phyloP scores from a whole-genome alignment of 2,797 vertebrate genomes.

The Hybognathus amarus region DNA sequence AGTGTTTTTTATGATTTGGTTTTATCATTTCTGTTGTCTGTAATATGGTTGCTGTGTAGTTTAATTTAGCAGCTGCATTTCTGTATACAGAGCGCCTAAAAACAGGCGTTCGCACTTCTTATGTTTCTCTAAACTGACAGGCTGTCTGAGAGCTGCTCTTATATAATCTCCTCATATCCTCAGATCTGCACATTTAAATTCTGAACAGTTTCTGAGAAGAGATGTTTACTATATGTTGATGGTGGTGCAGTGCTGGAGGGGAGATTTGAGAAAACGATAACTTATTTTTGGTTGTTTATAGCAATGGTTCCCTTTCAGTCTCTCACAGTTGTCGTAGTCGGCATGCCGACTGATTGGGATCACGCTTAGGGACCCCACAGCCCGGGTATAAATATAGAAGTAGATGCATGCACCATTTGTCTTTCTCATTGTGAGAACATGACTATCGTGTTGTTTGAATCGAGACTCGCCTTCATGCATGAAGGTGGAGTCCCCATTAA shows the following conservation, averaged over 20 bases:
- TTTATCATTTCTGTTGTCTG: background rate
- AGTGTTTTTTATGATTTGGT: background rate
- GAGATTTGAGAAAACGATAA: background rate
- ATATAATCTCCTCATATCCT: slow-evolving; percentile 12
- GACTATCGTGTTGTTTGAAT: too few relatives aligned
- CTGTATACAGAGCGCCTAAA: background rate
- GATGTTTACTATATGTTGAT: slow-evolving; percentile 8
- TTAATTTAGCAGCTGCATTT: background rate
- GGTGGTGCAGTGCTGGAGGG: background rate
- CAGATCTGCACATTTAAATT: slow-evolving; percentile 8
- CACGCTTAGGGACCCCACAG: too few relatives aligned
- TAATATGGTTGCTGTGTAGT: background rate
- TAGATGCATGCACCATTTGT: too few relatives aligned
- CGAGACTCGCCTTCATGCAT: too few relatives aligned
- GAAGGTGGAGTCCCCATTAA: too few relatives aligned
- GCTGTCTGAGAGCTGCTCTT: background rate
- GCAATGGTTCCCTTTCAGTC: background rate
- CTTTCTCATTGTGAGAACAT: too few relatives aligned
- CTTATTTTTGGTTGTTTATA: slow-evolving; percentile 1
- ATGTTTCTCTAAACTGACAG: background rate
- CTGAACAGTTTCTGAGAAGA: slow-evolving; percentile 4
- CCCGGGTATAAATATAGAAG: too few relatives aligned
- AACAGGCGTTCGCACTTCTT: background rate
- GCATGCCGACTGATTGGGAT: too few relatives aligned
- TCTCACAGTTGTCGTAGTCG: too few relatives aligned